Percentiles rank a stretch among this genome's conserved stretches.
Conservation (phyloP, 2,888 invertebrate genomes). For the Drosophila tanythrix region DNA sequence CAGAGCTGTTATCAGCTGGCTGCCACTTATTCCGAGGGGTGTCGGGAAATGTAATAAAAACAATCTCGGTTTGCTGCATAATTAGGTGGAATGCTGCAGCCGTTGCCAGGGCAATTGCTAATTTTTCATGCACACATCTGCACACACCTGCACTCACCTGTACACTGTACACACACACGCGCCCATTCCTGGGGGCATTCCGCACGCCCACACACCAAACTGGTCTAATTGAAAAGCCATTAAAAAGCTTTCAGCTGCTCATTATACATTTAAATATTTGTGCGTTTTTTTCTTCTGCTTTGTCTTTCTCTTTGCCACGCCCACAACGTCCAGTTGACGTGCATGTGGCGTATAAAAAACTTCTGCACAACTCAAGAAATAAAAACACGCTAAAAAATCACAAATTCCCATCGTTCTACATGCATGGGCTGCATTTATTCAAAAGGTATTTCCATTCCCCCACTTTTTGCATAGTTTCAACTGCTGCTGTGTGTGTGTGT, state of each 20-base stretch:
- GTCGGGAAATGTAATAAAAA: slow-evolving; percentile 27
- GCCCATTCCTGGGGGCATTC: background rate
- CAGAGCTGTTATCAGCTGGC: slow-evolving; percentile 3
- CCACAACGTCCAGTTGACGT: slow-evolving; percentile 29
- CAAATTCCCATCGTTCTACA: slow-evolving; percentile 31
- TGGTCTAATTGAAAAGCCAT: slow-evolving; percentile 81
- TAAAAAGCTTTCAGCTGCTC: slow-evolving; percentile 81
- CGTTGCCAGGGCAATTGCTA: slow-evolving; percentile 36
- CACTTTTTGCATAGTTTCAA: slow-evolving; percentile 20
- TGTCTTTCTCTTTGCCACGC: slow-evolving; percentile 56
- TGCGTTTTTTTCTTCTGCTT: slow-evolving; percentile 63
- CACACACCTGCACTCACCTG: slow-evolving; percentile 9
- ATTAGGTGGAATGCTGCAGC: slow-evolving; percentile 55
- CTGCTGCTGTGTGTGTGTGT: background rate
- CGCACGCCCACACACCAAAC: slow-evolving; percentile 31
- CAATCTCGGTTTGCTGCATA: slow-evolving; percentile 57
- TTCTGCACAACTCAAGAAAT: slow-evolving; percentile 12
- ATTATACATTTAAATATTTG: slow-evolving; percentile 81
- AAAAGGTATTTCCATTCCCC: slow-evolving; percentile 29
- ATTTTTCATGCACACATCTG: slow-evolving; percentile 36
- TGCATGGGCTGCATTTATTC: slow-evolving; percentile 49
- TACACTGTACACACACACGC: background rate
- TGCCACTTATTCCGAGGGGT: background rate
- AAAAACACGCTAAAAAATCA: slow-evolving; percentile 12
- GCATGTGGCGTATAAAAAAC: slow-evolving; percentile 33